Evolutionary conservation across 2,888 invertebrate genomes (phyloP).

Genomic region (Leucoma salicis): DNA sequence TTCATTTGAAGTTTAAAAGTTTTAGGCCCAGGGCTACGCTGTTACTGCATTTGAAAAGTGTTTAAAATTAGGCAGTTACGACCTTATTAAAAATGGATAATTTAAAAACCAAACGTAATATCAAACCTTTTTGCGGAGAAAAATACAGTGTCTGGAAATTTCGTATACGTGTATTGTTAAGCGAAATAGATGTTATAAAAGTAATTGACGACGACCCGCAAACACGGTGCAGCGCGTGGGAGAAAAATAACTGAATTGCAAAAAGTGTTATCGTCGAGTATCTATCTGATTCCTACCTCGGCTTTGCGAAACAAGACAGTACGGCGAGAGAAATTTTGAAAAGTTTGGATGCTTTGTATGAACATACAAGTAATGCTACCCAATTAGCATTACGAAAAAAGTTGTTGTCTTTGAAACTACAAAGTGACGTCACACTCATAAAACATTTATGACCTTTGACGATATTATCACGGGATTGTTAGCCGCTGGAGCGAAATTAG

Average conservation of each 20-base stretch:
- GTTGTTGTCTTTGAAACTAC: not conserved
- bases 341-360: not conserved
- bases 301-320: not conserved
- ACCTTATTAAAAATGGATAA: not conserved
- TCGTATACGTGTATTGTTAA: slow-evolving; percentile 23
- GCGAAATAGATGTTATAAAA: slow-evolving; percentile 24
- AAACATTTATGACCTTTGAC: not conserved
- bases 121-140: slow-evolving; percentile 26
- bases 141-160: slow-evolving; percentile 34
- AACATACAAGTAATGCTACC: not conserved
- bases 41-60: no score
- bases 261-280: not conserved
- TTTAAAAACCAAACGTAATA: slow-evolving; percentile 16
- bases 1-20: no score
- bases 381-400: not conserved
- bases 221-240: not conserved
- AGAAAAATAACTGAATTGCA: not conserved
- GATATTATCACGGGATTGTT: not conserved
- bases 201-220: not conserved
- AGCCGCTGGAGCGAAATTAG: not conserved
- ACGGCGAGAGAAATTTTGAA: slow-evolving; percentile 1
- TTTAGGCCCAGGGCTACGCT: no score
- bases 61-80: no score
- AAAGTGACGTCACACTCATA: not conserved
- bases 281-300: slow-evolving; percentile 1